Evolutionary conservation across 1,140 invertebrate species (phyloP).

Genomic region (Cyphomyrmex costatus): DNA sequence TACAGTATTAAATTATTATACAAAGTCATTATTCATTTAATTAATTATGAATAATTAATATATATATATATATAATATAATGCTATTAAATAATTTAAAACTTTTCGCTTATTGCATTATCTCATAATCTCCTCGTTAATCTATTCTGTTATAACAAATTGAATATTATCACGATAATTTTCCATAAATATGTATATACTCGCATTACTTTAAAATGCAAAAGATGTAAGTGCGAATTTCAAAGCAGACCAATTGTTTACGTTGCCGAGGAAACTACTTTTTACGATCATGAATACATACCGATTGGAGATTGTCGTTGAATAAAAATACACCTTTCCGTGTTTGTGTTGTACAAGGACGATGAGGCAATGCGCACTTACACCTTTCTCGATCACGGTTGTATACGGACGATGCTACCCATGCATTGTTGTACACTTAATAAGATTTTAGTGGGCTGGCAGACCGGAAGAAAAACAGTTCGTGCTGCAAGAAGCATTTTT

Average conservation of each 20-base stretch:
- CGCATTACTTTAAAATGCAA: neutral
- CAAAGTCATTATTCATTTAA: neutral
- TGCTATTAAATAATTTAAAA: neutral
- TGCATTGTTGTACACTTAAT: neutral
- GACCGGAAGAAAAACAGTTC: neutral
- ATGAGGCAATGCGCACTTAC: constrained; percentile 7
- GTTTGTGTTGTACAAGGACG: constrained; percentile 35
- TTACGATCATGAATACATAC: constrained; percentile 16
- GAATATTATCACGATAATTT: neutral
- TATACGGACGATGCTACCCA: neutral
- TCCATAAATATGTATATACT: neutral
- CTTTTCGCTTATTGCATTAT: neutral
- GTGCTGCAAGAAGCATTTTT: neutral
- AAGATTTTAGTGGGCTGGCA: neutral
- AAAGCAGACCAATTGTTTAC: neutral
- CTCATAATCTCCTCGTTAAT: neutral
- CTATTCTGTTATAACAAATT: neutral
- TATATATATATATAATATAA: too few species aligned
- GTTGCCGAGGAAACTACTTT: neutral
- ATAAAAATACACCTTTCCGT: constrained; percentile 17
- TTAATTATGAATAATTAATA: neutral
- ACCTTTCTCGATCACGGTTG: neutral
- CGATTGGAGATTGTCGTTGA: neutral
- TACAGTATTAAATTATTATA: neutral
- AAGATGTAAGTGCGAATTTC: neutral